Base-by-base conservation (phyloP, 2,797 vertebrate genomes). In the Acropternis orthonyx region DNA sequence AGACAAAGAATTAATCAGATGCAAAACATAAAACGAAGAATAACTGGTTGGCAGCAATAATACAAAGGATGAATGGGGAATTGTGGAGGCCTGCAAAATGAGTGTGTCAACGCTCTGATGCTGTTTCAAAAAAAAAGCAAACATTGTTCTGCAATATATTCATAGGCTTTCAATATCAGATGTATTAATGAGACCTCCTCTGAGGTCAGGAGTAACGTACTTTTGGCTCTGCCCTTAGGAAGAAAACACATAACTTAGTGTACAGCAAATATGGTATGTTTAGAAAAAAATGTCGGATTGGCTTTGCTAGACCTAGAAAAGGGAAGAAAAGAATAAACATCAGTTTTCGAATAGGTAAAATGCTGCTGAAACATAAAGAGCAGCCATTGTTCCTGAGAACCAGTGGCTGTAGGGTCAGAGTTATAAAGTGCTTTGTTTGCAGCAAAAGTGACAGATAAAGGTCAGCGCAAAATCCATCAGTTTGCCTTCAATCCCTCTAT, bases 81-180 rank as follows among this genome's bases (percentile, higher is more conserved):
- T 85, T 92, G 92, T 83, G 65, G 34, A 81, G 37, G 41, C 30
- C 65, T 18, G 8, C 65, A 67, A 24, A 61, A 63, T 17, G 59
- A 82, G 20, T 52, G 7, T 56, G 86, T 61, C 83, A 96, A 41
- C 69, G 46, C 32, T 65, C 23, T 73, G 73, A 54, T 88, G 80
- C 69, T 56, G 32, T 52, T 92, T 67, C 44, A 78, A 59, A 78
- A 92, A 92, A 91, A 92, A 80, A 52, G 63, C 82, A 73, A 65
- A 84, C 72, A 41, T 90, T 90, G 88, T 88, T 86, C 88, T 93
- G 49, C 49, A 74, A 65, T 72, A 61, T 7, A 75, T 93, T 94
- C 65, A 30, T 46, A 61, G 41, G 62, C 54, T 65, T 81, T 66
- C 76, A 65, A 23, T 88, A 49, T 77, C 69, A 78, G 41, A 75